Percentiles rank a stretch among this genome's conserved stretches.
Evolutionary conservation across 1,140 invertebrate genomes (phyloP).

Genomic region (Galleria mellonella): DNA sequence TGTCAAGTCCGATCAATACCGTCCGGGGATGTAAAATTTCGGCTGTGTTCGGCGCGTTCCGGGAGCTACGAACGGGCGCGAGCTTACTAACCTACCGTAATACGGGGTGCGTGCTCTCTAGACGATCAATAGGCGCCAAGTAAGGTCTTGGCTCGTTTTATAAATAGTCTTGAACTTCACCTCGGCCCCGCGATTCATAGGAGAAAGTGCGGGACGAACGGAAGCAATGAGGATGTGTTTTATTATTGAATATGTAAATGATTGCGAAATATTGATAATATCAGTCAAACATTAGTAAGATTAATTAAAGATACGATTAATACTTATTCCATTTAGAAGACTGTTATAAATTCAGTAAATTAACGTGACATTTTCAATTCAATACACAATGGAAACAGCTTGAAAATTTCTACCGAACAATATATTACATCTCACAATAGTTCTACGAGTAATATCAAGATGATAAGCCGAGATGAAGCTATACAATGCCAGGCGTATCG

Average conservation of each 20-base stretch:
- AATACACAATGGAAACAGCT: neutral
- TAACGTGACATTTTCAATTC: neutral
- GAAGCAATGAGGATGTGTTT: too few relatives aligned
- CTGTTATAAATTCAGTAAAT: too few relatives aligned
- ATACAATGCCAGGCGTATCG: slow-evolving; percentile 33
- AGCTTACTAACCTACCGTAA: slow-evolving; percentile 71
- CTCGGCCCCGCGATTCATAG: slow-evolving; percentile 44
- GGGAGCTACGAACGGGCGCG: slow-evolving; percentile 51
- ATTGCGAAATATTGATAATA: too few relatives aligned
- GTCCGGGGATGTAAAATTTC: slow-evolving; percentile 68
- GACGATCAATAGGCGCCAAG: slow-evolving; percentile 64
- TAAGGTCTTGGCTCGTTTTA: slow-evolving; percentile 58
- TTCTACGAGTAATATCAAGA: neutral
- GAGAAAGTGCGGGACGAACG: slow-evolving; percentile 33
- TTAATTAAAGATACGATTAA: too few relatives aligned
- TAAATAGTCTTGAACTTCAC: slow-evolving; percentile 73
- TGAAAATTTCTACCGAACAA: neutral
- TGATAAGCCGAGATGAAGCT: slow-evolving; percentile 32
- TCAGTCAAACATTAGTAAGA: too few relatives aligned
- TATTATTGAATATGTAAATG: too few relatives aligned
- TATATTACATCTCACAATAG: too few relatives aligned
- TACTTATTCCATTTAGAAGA: too few relatives aligned
- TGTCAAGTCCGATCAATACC: slow-evolving; percentile 75
- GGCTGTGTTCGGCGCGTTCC: slow-evolving; percentile 55
- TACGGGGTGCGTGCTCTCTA: slow-evolving; percentile 58